Evolutionary conservation across 2,888 invertebrate species (phyloP), one percentile per base, ranked within the genome.

Genomic region (Ormia ochracea): DNA sequence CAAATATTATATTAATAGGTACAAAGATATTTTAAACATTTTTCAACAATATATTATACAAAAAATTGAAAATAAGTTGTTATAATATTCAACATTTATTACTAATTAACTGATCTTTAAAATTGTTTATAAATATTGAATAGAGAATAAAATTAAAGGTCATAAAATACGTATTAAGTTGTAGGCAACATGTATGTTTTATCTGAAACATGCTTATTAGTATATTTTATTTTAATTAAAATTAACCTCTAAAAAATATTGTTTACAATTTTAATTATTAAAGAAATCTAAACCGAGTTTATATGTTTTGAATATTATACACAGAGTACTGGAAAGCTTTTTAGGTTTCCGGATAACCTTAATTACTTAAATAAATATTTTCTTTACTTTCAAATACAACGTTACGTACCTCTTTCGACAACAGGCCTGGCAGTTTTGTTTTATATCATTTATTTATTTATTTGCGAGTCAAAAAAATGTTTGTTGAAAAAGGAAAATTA

Each of bases 21-120:
- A 48, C 33, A 61, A 48, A 10, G n/a, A 45, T 14, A 23, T 61
- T 45, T 43, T 12, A 1, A 3, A 17, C 3, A 28, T 36, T 45
- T 45, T 21, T 28, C 17, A 38, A 48, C 23, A n/a, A 26, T 26
- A 61, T 41, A 28, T 28, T 4, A 6, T 28, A 28, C n/a, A n/a
- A n/a, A n/a, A n/a, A n/a, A n/a, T n/a, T n/a, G n/a, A n/a, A n/a
- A n/a, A n/a, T n/a, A n/a, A n/a, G n/a, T n/a, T n/a, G n/a, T n/a
- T 28, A 6, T 38, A 70, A 50, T 21, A 50, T 65, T 50, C 36
- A 78, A 73, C 78, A 78, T 73, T 78, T 73, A 78, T 72, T 61
- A 72, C 59, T 72, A 36, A 6, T 23, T 17, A 48, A 61, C 21
- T 26, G 45, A 14, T 6, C 54, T 68, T 28, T 74, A 58, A 69